Evolutionary conservation across 2,113 vertebrate genomes (phyloP).

Genomic region (Gadus macrocephalus): DNA sequence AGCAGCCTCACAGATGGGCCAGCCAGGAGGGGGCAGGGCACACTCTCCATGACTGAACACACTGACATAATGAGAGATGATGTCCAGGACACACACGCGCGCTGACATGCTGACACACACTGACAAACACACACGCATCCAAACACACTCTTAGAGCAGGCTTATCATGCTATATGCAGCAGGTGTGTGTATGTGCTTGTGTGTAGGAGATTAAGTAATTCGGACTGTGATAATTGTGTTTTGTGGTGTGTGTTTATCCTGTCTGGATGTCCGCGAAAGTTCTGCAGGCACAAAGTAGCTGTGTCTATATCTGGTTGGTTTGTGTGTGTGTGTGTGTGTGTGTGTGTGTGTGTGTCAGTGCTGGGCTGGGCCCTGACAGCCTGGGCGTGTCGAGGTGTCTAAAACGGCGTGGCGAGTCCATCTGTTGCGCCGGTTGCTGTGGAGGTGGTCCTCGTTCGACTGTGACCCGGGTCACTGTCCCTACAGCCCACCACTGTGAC

Average conservation of each 20-base stretch:
- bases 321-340: slow-evolving; percentile 14
- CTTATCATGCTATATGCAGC: neutral
- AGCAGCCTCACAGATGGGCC: slow-evolving; percentile 64
- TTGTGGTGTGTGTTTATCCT: too few species aligned
- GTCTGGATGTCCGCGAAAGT: too few species aligned
- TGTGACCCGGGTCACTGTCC: slow-evolving; percentile 50
- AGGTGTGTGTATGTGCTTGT: slow-evolving; percentile 9
- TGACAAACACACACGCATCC: slow-evolving; percentile 13
- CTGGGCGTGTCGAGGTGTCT: slow-evolving; percentile 43
- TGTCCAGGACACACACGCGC: slow-evolving; percentile 12
- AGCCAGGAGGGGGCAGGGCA: slow-evolving; percentile 55
- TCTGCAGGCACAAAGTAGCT: too few species aligned
- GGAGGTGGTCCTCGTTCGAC: slow-evolving; percentile 53
- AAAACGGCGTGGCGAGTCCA: slow-evolving; percentile 50
- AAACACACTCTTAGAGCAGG: neutral
- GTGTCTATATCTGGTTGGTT: slow-evolving; percentile 8
- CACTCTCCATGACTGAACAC: slow-evolving; percentile 49
- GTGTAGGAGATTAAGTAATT: neutral
- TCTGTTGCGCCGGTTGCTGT: slow-evolving; percentile 55
- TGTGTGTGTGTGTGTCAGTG: slow-evolving; percentile 18
- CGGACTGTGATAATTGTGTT: too few species aligned
- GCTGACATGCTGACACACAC: slow-evolving; percentile 12
- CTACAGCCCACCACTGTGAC: slow-evolving; percentile 41
- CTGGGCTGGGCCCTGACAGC: slow-evolving; percentile 31
- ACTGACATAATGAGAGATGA: slow-evolving; percentile 61